phyloP scores from a whole-genome alignment of 1,140 invertebrate genomes.

The Tribolium madens region DNA sequence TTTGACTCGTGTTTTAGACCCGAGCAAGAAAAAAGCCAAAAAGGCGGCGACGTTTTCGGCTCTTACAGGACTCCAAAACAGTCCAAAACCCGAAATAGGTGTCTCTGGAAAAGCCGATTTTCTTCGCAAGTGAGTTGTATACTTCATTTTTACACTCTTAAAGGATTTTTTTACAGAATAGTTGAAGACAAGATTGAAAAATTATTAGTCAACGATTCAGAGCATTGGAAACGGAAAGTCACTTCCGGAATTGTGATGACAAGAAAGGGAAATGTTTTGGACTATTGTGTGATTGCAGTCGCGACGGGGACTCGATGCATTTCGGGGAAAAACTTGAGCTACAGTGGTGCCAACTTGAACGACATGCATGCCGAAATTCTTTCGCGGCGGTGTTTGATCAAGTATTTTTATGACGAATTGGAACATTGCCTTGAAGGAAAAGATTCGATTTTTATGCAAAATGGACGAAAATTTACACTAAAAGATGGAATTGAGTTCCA shows the following conservation, averaged over 20 bases:
- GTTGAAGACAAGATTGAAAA: constrained; percentile 55
- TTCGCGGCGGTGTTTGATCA: constrained; percentile 78
- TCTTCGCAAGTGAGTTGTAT: too few species aligned
- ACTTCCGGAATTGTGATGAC: background rate
- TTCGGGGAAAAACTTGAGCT: constrained; percentile 88
- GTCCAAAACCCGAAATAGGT: too few species aligned
- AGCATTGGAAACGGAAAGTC: background rate
- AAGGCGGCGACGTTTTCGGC: too few species aligned
- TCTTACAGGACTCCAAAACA: too few species aligned
- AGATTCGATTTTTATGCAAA: constrained; percentile 68
- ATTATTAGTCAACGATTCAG: constrained; percentile 59
- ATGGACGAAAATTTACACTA: constrained; percentile 76
- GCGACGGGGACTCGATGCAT: constrained; percentile 93
- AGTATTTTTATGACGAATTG: constrained; percentile 83
- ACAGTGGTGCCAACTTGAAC: constrained; percentile 83
- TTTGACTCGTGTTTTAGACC: too few species aligned
- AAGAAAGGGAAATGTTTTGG: background rate
- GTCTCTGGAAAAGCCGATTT: too few species aligned
- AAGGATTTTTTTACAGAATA: background rate
- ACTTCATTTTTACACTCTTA: too few species aligned
- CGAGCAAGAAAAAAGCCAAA: too few species aligned
- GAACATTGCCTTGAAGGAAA: constrained; percentile 58
- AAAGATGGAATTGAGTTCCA: constrained; percentile 86
- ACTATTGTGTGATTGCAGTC: constrained; percentile 67
- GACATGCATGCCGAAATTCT: constrained; percentile 95